These are phyloP conservation scores for Eurytoma californica DNA, from an alignment of 2,888 invertebrate genomes.

Conservation along the genomic window DNA sequence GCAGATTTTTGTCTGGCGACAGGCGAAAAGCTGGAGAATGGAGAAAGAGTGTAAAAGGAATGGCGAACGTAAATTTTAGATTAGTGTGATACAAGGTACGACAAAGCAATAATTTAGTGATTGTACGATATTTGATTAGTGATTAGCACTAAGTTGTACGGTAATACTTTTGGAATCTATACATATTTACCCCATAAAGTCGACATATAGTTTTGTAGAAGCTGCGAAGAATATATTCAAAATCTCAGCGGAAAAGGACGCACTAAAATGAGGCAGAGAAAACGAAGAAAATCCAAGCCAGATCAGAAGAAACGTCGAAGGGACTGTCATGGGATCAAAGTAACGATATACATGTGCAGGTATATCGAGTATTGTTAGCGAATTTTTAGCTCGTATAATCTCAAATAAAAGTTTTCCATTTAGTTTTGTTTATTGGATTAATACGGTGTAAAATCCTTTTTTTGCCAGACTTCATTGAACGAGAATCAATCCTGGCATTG, in stretches of 20 bases:
- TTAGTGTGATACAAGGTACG: conserved; percentile 75
- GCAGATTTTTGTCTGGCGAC: conserved; percentile 51
- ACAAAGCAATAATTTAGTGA: conserved; percentile 75
- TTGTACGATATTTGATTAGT: conserved; percentile 74
- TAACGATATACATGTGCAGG: conserved; percentile 16
- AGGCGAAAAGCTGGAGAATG: conserved; percentile 24
- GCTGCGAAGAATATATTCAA: conserved; percentile 61
- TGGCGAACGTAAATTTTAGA: conserved; percentile 68
- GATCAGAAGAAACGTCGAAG: conserved; percentile 25
- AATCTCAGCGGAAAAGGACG: conserved; percentile 23
- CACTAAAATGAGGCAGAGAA: conserved; percentile 14
- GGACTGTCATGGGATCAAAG: conserved; percentile 51
- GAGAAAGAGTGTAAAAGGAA: conserved; percentile 51
- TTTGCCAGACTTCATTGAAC: not conserved
- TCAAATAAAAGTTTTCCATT: not conserved
- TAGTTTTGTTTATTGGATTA: not conserved
- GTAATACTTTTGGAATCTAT: conserved; percentile 70
- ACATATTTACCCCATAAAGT: conserved; percentile 72
- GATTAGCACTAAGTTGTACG: conserved; percentile 70
- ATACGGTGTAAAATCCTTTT: not conserved
- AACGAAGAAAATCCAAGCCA: conserved; percentile 24
- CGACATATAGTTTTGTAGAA: conserved; percentile 74
- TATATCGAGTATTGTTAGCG: not conserved
- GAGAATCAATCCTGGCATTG: not conserved
- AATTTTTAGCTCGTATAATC: not conserved